Evolutionary conservation across 2,113 vertebrate species (phyloP).

Genomic region (Forbesichthys agassizii): DNA sequence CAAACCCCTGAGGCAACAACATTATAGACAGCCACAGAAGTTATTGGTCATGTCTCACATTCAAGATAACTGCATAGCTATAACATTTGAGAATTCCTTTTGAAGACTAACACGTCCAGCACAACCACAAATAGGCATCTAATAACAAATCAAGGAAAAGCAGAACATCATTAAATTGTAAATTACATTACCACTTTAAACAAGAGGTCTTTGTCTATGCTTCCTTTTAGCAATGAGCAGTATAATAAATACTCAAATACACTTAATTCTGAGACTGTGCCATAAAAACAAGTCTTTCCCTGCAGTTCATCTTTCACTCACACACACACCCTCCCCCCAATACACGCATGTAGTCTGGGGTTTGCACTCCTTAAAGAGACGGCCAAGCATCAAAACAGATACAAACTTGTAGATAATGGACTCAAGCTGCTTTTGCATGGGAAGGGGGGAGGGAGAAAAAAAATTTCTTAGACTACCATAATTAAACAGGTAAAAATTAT

Average conservation of each 20-base stretch:
- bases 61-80: constrained; percentile 78
- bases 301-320: constrained; percentile 17
- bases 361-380: not conserved
- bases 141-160: constrained; percentile 13
- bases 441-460: not conserved
- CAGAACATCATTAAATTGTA: constrained; percentile 5
- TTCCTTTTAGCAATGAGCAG: constrained; percentile 1
- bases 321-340: not conserved
- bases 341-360: constrained; percentile 1
- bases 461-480: constrained; percentile 23
- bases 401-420: constrained; percentile 11
- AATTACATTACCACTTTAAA: not conserved
- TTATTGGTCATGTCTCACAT: constrained; percentile 62
- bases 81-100: constrained; percentile 53
- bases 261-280: constrained; percentile 5
- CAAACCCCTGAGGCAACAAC: constrained; percentile 32
- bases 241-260: constrained; percentile 11
- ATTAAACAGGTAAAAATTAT: constrained; percentile 1
- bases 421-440: constrained; percentile 2
- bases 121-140: constrained; percentile 36
- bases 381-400: constrained; percentile 18
- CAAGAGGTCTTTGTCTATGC: constrained; percentile 5
- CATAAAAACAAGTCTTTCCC: constrained; percentile 20
- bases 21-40: constrained; percentile 36
- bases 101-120: constrained; percentile 40